phyloP scores from a whole-genome alignment of 1,140 invertebrate species.

The Oscheius sp. region DNA sequence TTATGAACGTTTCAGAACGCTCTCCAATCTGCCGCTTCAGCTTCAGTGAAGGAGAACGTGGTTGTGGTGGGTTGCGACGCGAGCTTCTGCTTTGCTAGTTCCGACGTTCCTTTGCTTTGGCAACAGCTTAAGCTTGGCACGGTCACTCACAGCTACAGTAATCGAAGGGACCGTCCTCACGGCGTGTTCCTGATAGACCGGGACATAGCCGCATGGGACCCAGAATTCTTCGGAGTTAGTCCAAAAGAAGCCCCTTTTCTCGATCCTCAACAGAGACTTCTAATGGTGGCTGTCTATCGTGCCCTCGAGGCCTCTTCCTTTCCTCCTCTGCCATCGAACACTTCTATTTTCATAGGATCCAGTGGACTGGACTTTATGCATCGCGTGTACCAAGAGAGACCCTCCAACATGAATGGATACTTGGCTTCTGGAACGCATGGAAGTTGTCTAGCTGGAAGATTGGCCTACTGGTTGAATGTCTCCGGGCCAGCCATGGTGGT shows the following conservation, averaged over 20 bases:
- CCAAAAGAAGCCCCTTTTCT: conserved; percentile 65
- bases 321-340: conserved; percentile 40
- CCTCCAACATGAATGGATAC: conserved; percentile 35
- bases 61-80: conserved; percentile 2
- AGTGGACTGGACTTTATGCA: conserved; percentile 64
- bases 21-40: too few species aligned
- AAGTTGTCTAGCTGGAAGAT: conserved; percentile 46
- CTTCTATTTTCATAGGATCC: conserved; percentile 55
- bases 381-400: conserved; percentile 27
- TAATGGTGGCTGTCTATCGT: conserved; percentile 64
- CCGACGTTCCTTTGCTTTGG: conserved; percentile 10
- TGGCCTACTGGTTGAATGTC: conserved; percentile 46
- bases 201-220: conserved; percentile 63
- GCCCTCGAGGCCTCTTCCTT: conserved; percentile 50
- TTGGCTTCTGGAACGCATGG: conserved; percentile 48
- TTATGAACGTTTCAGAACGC: too few species aligned
- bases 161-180: neutral
- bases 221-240: conserved; percentile 66
- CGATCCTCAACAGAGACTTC: conserved; percentile 65
- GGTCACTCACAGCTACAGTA: neutral
- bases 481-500: conserved; percentile 80
- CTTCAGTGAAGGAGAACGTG: neutral
- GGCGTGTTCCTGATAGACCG: conserved; percentile 18
- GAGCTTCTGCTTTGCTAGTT: neutral
- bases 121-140: conserved; percentile 9